Base-by-base conservation (phyloP, 2,888 invertebrate genomes). In the Epiblema foenella region DNA sequence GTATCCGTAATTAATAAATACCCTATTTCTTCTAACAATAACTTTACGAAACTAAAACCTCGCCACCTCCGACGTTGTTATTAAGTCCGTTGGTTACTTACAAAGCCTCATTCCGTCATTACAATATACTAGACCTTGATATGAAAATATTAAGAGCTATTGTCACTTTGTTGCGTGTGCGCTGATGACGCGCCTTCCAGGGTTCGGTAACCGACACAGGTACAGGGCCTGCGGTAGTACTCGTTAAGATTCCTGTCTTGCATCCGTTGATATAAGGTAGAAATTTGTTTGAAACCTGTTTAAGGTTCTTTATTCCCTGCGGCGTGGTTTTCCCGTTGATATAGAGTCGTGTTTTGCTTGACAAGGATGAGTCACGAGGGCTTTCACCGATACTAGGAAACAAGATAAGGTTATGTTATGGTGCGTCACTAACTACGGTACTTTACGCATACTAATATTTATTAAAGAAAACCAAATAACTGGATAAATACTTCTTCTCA, bases 181-280 rank as follows among this genome's bases (percentile, higher is more conserved):
- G 63, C 63, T 15, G 63, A 8, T 63, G 63, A 63, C 63, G n/a
- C 12, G 5, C 63, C 51, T 10, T 49, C 17, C 51, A 37, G 63
- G 63, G 63, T 63, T 63, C 63, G 63, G 63, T 15, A 63, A 63
- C 63, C 63, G 63, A 17, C 63, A 20, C 63, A 51, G 63, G 51
- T 51, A 20, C 58, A 58, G 39, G 39, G 15, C 58, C 39, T 37
- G 58, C 39, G 17, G 0, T 15, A 39, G 1, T 18, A 57, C 17
- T 37, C 39, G 12, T 58, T 58, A n/a, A 15, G 42, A 59, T 42
- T 10, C 3, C 9, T 24, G 15, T 9, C 9, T 24, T 42, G 1
- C 15, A 0, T 0, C 2, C 3, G 3, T 20, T 9, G 10, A 1
- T 20, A 42, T 42, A 59, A 10, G 39, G 59, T 42, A 3, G 42